Evolutionary conservation across 2,113 vertebrate species (phyloP).

Genomic region (Pelecanoides urinatrix): DNA sequence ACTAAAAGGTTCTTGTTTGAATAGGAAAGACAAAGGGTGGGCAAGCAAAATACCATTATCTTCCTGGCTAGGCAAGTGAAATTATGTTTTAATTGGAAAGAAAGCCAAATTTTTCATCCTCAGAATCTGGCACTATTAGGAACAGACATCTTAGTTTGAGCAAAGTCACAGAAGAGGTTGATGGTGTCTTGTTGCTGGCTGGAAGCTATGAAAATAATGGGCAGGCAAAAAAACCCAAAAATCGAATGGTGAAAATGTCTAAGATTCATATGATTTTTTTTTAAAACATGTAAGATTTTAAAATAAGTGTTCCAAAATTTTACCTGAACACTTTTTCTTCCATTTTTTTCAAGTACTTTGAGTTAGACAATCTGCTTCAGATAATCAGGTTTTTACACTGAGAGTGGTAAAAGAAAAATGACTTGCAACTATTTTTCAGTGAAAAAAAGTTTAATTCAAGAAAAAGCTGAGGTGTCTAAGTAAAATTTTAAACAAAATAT

Average conservation of each 20-base stretch:
- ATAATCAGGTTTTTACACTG: neutral
- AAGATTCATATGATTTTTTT: rapidly evolving
- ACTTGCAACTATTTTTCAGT: neutral
- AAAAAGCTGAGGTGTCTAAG: neutral
- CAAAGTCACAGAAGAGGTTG: neutral
- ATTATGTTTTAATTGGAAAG: neutral
- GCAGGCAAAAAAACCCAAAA: neutral
- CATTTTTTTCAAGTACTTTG: neutral
- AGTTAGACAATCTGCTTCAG: neutral
- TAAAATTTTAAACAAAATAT: neutral
- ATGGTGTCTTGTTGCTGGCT: neutral
- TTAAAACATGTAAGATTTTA: neutral
- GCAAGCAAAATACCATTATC: neutral
- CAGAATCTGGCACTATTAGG: neutral
- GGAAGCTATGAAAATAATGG: neutral
- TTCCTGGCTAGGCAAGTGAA: neutral
- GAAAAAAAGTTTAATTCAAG: neutral
- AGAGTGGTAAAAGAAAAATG: neutral
- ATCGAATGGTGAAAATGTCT: neutral
- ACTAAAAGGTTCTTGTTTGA: neutral
- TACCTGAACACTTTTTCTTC: neutral
- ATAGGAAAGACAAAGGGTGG: neutral
- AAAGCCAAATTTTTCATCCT: neutral
- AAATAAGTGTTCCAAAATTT: neutral
- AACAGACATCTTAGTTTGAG: neutral